Conservation (phyloP, 2,888 invertebrate species). For the Ormyrus nitidulus region DNA sequence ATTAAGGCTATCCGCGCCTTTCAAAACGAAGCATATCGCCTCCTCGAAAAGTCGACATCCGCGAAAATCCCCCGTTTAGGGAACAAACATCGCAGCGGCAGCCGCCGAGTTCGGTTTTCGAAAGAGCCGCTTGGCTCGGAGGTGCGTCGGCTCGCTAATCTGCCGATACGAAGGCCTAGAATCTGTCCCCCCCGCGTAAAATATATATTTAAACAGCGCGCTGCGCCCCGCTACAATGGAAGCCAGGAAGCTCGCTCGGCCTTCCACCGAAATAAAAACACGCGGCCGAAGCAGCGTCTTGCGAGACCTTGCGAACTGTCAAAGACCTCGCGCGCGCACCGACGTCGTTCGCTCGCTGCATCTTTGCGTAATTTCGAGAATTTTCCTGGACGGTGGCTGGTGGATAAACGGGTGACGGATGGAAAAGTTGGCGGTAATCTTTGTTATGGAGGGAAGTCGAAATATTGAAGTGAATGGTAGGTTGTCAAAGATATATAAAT, state of each 20-base stretch:
- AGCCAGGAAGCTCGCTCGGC: slow-evolving; percentile 50
- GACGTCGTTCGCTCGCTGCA: background rate
- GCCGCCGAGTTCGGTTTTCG: background rate
- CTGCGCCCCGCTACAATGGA: slow-evolving; percentile 36
- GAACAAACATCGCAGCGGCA: no score
- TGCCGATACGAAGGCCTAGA: slow-evolving; percentile 48
- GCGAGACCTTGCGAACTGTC: slow-evolving; percentile 26
- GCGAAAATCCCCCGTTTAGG: no score
- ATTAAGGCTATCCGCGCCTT: no score
- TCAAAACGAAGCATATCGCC: no score
- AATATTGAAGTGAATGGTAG: no score
- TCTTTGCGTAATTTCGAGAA: no score
- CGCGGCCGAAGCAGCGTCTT: background rate
- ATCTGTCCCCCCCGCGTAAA: slow-evolving; percentile 32
- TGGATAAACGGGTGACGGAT: no score
- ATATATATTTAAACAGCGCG: slow-evolving; percentile 36
- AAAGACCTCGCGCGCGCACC: slow-evolving; percentile 41
- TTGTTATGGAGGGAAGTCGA: no score
- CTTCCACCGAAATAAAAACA: slow-evolving; percentile 55
- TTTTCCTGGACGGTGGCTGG: background rate
- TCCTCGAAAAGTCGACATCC: no score
- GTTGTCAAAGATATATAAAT: no score
- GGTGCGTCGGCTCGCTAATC: background rate
- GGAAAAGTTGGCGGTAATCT: no score
- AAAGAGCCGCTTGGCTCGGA: background rate